Evolutionary conservation across 2,113 vertebrate species (phyloP).

Genomic region (Anguilla rostrata): DNA sequence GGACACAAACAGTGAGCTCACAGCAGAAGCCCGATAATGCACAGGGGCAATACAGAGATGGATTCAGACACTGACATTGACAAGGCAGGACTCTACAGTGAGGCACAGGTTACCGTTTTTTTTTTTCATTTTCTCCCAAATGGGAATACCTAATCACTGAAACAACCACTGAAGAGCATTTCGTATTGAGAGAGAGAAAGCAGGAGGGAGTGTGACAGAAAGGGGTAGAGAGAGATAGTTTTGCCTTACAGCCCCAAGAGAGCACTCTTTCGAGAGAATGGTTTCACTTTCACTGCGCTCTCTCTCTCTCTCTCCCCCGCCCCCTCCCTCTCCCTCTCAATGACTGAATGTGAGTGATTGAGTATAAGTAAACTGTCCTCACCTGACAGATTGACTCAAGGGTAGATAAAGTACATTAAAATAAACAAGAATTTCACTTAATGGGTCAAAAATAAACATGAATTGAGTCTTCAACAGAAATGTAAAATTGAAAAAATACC

Average conservation of each 20-base stretch:
- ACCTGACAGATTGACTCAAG: neutral
- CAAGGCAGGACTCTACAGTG: too few species aligned
- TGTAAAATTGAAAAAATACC: neutral
- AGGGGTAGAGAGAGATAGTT: constrained; percentile 10
- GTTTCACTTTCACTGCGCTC: neutral
- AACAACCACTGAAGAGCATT: too few species aligned
- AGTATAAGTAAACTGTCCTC: too few species aligned
- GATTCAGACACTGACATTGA: too few species aligned
- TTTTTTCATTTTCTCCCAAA: too few species aligned
- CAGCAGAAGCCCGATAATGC: neutral
- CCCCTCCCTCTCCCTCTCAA: neutral
- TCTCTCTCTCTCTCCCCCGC: neutral
- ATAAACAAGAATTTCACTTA: neutral
- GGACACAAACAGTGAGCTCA: neutral
- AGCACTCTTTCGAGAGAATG: neutral
- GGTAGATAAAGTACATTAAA: neutral
- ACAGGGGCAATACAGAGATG: neutral
- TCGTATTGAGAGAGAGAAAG: neutral
- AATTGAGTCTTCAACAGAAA: neutral
- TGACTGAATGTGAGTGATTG: too few species aligned
- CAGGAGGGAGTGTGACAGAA: neutral
- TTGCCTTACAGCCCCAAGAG: neutral
- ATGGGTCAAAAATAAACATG: neutral
- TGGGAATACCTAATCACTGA: too few species aligned
- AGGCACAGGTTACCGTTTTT: too few species aligned